phyloP scores from a whole-genome alignment of 2,888 invertebrate species.

The Brachylomia viminalis region DNA sequence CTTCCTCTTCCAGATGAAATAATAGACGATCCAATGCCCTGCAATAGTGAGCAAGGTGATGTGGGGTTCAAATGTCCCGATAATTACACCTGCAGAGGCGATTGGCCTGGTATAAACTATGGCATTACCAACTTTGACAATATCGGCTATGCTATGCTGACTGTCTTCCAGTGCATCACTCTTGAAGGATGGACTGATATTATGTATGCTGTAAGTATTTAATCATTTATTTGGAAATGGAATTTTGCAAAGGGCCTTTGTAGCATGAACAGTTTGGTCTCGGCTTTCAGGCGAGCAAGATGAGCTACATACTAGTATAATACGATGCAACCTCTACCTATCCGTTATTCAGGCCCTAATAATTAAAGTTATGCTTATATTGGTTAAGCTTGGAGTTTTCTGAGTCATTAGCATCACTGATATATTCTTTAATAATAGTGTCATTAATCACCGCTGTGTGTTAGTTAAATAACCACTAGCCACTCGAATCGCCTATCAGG shows the following conservation, averaged over 20 bases:
- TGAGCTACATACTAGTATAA: not conserved
- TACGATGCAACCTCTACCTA: not conserved
- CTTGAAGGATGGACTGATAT: slow-evolving; percentile 99
- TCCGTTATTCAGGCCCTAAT: not conserved
- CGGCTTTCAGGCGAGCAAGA: not conserved
- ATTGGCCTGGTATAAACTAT: slow-evolving; percentile 95
- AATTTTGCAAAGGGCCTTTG: not conserved
- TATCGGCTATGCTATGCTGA: slow-evolving; percentile 99
- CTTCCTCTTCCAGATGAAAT: slow-evolving; percentile 71
- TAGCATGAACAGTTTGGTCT: not conserved
- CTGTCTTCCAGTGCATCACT: slow-evolving; percentile 99
- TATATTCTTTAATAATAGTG: not conserved
- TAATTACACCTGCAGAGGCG: slow-evolving; percentile 89
- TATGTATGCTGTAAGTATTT: slow-evolving; percentile 95
- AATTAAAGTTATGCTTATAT: not conserved
- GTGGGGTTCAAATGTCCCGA: slow-evolving; percentile 92
- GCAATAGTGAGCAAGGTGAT: slow-evolving; percentile 91
- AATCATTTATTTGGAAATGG: not conserved
- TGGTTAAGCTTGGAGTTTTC: not conserved
- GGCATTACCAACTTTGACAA: slow-evolving; percentile 99
- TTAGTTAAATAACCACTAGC: not conserved
- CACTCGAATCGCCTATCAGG: not conserved
- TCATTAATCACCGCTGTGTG: not conserved
- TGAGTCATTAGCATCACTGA: not conserved
- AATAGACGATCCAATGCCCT: slow-evolving; percentile 79